Evolutionary conservation across 2,888 invertebrate species (phyloP).

Genomic region (Cerastis rubricosa): DNA sequence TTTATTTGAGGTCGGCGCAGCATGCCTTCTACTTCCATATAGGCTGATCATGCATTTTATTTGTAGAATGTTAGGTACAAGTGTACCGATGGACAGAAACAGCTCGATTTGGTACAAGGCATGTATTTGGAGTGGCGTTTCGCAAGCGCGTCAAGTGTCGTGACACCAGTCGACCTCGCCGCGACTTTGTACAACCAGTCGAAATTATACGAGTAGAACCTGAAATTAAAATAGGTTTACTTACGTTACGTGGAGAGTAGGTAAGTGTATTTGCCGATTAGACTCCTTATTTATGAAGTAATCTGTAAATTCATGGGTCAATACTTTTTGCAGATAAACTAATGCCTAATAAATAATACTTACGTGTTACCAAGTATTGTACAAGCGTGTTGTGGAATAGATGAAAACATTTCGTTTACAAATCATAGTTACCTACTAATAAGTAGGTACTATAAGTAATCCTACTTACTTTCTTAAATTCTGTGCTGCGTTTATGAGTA

Average conservation of each 20-base stretch:
- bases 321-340: too few species aligned
- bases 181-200: constrained; percentile 60
- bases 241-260: constrained; percentile 33
- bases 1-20: too few species aligned
- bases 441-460: too few species aligned
- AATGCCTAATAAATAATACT: too few species aligned
- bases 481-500: background rate
- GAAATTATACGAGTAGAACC: constrained; percentile 43
- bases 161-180: constrained; percentile 73
- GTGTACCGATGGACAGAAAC: background rate
- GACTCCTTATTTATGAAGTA: background rate
- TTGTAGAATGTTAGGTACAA: constrained; percentile 19
- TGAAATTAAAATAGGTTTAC: constrained; percentile 43
- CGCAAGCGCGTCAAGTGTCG: constrained; percentile 68
- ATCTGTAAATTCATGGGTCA: background rate
- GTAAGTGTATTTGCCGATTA: constrained; percentile 1
- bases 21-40: background rate
- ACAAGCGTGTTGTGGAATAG: constrained; percentile 8
- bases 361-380: background rate
- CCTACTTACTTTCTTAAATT: background rate
- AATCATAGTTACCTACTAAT: too few species aligned
- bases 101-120: constrained; percentile 17
- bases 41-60: background rate
- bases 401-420: background rate
- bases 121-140: constrained; percentile 49